Evolutionary conservation across 2,113 vertebrate species (phyloP).

Genomic region (Eolophus roseicapilla): DNA sequence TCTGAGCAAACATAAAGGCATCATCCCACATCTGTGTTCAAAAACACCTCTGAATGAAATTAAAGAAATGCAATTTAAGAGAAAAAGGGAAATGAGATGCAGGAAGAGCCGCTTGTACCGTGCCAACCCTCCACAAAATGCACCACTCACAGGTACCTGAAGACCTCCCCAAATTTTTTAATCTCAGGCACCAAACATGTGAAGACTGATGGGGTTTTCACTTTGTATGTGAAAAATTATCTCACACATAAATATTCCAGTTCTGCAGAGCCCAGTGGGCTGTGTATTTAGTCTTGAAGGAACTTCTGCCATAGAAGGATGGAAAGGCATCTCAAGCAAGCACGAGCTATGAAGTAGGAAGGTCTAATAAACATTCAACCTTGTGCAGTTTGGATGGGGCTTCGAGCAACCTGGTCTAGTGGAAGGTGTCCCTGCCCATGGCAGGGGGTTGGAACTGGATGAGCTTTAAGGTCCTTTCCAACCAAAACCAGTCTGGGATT

Average conservation of each 20-base stretch:
- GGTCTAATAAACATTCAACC: background rate
- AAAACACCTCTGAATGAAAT: background rate
- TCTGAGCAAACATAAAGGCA: slow-evolving; percentile 19
- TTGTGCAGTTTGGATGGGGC: background rate
- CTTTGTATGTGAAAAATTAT: background rate
- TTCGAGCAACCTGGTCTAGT: background rate
- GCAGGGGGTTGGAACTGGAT: background rate
- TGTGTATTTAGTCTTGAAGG: background rate
- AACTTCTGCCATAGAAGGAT: background rate
- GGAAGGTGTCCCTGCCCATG: background rate
- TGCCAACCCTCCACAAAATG: background rate
- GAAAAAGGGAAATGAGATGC: background rate
- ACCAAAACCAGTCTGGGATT: background rate
- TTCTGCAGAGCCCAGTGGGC: background rate
- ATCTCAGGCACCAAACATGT: background rate
- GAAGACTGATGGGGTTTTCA: background rate
- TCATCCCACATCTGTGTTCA: background rate
- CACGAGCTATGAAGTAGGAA: background rate
- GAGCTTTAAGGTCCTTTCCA: background rate
- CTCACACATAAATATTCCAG: background rate
- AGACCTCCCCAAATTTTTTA: background rate
- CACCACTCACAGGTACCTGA: background rate
- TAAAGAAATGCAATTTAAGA: background rate
- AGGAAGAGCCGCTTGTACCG: background rate
- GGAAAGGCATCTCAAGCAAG: background rate